Base-by-base conservation (phyloP, 2,888 invertebrate species). In the Mimachlamys varia region DNA sequence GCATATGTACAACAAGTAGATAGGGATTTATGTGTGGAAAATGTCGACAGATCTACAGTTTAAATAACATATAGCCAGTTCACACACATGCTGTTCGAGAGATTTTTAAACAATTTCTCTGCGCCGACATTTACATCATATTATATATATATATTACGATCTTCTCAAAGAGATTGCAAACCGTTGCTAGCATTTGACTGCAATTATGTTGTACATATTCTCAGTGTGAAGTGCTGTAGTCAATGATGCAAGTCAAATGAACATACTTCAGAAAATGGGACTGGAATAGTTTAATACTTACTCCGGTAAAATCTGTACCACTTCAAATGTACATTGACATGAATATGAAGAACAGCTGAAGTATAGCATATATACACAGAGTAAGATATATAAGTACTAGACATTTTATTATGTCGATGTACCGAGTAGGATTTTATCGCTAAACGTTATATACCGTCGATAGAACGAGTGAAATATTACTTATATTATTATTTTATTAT, bases 11-110 rank as follows among this genome's bases (percentile, higher is more conserved):
- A 76, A 13, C 76, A 76, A 76, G 76, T 76, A 76, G 76, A 76
- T 76, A 76, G 76, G 33, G 76, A 76, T 76, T 76, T 76, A 76
- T 76, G 76, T 76, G 76, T 76, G 76, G 76, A 76, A 76, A 27
- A 76, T 10, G 27, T 76, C 33, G 27, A 76, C 76, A 76, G 76
- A 76, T 76, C 58, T 58, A 58, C 19, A 27, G 76, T 15, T 76
- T 76, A 44, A 44, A 44, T 76, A 76, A 76, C 76, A 15, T 33
- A 76, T 27, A 76, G 76, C 15, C 33, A 76, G 22, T 76, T 27
- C 33, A 76, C 76, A 76, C 76, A 76, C 33, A 76, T 76, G 76
- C 33, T 76, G 22, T 22, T 10, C 33, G 76, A 76, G 22, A 76
- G 76, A 33, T 76, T 27, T n/a, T 76, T 76, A 76, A 76, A 27